Base-by-base conservation (phyloP, 2,888 invertebrate genomes). In the Coenonympha glycerion region DNA sequence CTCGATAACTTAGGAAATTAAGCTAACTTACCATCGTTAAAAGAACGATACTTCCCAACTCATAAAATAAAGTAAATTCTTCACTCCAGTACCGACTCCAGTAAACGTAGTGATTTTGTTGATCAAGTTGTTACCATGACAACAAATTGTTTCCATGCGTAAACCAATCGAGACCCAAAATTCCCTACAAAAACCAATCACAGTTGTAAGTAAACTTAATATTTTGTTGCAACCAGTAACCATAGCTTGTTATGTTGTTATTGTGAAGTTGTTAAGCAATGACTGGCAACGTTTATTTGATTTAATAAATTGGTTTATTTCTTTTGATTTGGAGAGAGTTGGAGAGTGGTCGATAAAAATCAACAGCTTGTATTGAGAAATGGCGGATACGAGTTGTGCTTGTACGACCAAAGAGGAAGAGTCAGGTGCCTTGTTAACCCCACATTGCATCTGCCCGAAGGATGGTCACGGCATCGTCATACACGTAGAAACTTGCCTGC, bases 391-490 rank as follows among this genome's bases (percentile, higher is more conserved):
- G 5, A 18, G 11, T 0, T 82, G 83, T 50, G 57, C 60, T 2
- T 82, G 83, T 47, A 66, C 68, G 0, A 69, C 67, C 3, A 68
- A 66, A 2, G 59, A 51, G 16, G 55, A 67, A 0, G 61, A 68
- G 0, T 49, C 60, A 0, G 62, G 63, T 1, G 55, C 28, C 13
- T 65, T 0, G 0, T 26, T 70, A 6, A 56, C 56, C 1, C 68
- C 71, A 0, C 45, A 59, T 30, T 85, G 84, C 62, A 61, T 56
- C 28, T 86, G 85, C 28, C 76, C 80, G 0, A 64, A 69, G 8
- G 79, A 81, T 46, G 76, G 76, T 1, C 72, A 73, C 36, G 79
- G 64, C 2, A 66, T 85, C 21, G 69, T 77, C 11, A 60, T 79
- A 6, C 85, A 85, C 47, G 63, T 73, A 16, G 70, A 74, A 3